Conservation (phyloP, 2,797 vertebrate genomes). For the Cercopithecus neglectus region DNA sequence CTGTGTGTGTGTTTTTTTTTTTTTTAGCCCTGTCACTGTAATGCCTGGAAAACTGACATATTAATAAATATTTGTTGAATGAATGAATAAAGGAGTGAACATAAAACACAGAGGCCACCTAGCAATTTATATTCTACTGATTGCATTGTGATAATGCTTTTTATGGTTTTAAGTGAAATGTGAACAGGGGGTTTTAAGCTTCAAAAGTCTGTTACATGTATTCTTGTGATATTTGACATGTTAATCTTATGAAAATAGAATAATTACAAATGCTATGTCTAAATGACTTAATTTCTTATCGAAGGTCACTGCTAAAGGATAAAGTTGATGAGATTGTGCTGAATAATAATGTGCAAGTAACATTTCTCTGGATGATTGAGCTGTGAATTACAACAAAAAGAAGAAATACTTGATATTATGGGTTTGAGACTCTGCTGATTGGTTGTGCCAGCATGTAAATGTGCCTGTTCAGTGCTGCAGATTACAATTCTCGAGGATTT, state of each 20-base stretch:
- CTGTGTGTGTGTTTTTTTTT: background rate
- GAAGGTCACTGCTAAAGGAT: conserved; percentile 80
- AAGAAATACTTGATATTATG: conserved; percentile 12
- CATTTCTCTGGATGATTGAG: background rate
- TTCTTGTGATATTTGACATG: conserved; percentile 79
- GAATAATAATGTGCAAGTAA: conserved; percentile 67
- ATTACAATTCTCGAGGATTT: conserved; percentile 30
- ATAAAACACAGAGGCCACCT: background rate
- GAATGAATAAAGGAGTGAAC: conserved; percentile 38
- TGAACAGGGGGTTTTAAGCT: conserved; percentile 62
- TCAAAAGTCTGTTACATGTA: conserved; percentile 64
- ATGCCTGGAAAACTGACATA: background rate
- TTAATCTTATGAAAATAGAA: conserved; percentile 83
- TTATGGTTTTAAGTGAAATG: conserved; percentile 45
- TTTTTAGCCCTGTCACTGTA: background rate
- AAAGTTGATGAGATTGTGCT: conserved; percentile 67
- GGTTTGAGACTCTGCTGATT: conserved; percentile 5
- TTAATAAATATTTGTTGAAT: conserved; percentile 48
- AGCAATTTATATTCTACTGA: conserved; percentile 41
- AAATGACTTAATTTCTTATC: conserved; percentile 76
- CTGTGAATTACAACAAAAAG: background rate
- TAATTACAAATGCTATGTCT: conserved; percentile 84
- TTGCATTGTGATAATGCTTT: conserved; percentile 51
- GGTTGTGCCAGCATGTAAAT: background rate
- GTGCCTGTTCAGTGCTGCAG: background rate